Conservation (phyloP, 2,113 vertebrate genomes). For the Pionites leucogaster region DNA sequence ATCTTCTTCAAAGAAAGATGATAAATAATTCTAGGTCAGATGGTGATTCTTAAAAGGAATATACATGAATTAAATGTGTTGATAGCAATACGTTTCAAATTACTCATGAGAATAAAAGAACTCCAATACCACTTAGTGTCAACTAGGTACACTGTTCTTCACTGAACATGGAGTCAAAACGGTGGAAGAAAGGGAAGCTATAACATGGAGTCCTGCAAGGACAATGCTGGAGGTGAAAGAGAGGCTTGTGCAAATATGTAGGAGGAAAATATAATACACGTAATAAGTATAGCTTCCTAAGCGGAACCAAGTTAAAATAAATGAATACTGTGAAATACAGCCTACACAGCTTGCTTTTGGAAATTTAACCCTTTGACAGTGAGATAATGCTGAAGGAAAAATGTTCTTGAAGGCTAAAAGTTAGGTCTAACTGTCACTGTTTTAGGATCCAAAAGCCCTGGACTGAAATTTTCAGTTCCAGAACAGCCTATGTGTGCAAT, state of each 20-base stretch:
- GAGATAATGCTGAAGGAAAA: background rate
- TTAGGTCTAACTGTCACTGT: background rate
- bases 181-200: background rate
- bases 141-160: background rate
- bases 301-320: background rate
- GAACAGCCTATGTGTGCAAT: background rate
- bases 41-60: background rate
- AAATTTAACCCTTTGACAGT: background rate
- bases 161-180: background rate
- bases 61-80: background rate
- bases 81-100: background rate
- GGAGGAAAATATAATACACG: background rate
- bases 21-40: background rate
- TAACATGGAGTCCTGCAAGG: background rate
- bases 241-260: background rate
- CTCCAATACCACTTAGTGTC: constrained; percentile 68
- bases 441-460: background rate
- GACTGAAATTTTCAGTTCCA: background rate
- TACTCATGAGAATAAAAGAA: background rate
- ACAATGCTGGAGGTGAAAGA: background rate
- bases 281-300: background rate
- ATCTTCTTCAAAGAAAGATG: background rate
- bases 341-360: background rate
- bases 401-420: background rate
- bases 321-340: background rate